Evolutionary conservation across 2,113 vertebrate genomes (phyloP), one percentile per base, ranked within the genome.

Genomic region (Blennius ocellaris): DNA sequence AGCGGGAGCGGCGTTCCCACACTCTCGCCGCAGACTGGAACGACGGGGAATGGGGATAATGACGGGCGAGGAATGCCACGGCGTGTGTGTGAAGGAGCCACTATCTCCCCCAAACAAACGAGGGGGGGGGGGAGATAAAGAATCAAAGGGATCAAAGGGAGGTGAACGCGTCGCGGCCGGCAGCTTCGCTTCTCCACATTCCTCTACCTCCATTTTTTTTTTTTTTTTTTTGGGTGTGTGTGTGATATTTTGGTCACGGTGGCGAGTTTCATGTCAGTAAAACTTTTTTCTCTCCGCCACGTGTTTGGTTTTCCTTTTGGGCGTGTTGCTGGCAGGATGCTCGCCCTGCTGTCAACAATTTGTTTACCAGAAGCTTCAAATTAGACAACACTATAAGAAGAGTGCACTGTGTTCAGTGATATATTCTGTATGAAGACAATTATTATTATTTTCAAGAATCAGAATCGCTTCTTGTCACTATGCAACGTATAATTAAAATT

Each of bases 31-130:
- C 74, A 77, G 73, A 59, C 82, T 76, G 65, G 49, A 68, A 57
- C 67, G 82, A 81, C 78, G 10, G 44, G 69, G 70, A 62, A 58
- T 69, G 58, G 0, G 84, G 81, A 84, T 86, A 84, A 87, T 79
- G 78, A 67, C 71, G 62, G 72, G 65, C 81, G 76, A 81, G 78
- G 83, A 87, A 87, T 87, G 76, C 47, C 53, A 58, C 21, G 4
- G 71, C 69, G 38, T 9, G 66, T 47, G 50, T 11, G 40, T 37
- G 51, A 38, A 16, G 53, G 41, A 37, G 67, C 62, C 1, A 12
- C 51, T 44, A 59, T 72, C 17, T 47, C 52, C 10, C 6, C 10
- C 6, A 55, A 41, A 63, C 40, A 71, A 58, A 58, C 59, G 49
- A 40, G 36, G 14, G 36, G 55, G 61, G 36, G 14, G 36, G 55